These are phyloP conservation scores for Dendrolimus punctatus DNA, from an alignment of 1,140 invertebrate genomes.

Conservation along the genomic window DNA sequence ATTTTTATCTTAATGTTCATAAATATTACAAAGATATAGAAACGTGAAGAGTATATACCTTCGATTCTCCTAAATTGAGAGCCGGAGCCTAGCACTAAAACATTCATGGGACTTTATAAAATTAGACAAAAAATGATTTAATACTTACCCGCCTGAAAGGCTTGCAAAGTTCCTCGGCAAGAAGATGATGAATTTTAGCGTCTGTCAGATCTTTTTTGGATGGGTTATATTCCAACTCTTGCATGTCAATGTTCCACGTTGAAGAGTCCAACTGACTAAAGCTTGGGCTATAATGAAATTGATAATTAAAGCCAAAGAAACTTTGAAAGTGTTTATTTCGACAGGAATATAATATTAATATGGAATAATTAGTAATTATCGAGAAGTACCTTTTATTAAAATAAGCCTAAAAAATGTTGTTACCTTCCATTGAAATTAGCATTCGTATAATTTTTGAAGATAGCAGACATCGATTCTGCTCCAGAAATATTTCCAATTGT, in stretches of 20 bases:
- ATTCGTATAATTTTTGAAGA: slow-evolving; percentile 90
- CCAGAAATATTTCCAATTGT: slow-evolving; percentile 87
- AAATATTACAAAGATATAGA: too few relatives aligned
- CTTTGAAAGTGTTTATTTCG: neutral
- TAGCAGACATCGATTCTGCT: slow-evolving; percentile 90
- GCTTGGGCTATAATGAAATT: slow-evolving; percentile 76
- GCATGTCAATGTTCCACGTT: slow-evolving; percentile 92
- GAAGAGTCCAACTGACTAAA: slow-evolving; percentile 85
- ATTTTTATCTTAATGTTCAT: too few relatives aligned
- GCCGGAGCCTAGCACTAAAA: too few relatives aligned
- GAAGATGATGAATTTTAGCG: slow-evolving; percentile 92
- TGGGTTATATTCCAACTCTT: slow-evolving; percentile 93
- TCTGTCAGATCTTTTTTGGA: slow-evolving; percentile 93
- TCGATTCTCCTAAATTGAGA: too few relatives aligned
- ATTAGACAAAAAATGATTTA: slow-evolving; percentile 4
- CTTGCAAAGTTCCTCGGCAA: slow-evolving; percentile 92
- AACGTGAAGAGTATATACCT: too few relatives aligned
- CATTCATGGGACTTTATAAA: neutral
- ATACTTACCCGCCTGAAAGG: slow-evolving; percentile 88
- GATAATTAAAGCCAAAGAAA: neutral
- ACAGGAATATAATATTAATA: too few relatives aligned
- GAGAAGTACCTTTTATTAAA: neutral
- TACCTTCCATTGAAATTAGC: slow-evolving; percentile 88
- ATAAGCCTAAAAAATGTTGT: neutral
- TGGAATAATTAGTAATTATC: too few relatives aligned